These are phyloP conservation scores for Cyclina sinensis DNA, from an alignment of 1,140 invertebrate species.

Conservation along the genomic window DNA sequence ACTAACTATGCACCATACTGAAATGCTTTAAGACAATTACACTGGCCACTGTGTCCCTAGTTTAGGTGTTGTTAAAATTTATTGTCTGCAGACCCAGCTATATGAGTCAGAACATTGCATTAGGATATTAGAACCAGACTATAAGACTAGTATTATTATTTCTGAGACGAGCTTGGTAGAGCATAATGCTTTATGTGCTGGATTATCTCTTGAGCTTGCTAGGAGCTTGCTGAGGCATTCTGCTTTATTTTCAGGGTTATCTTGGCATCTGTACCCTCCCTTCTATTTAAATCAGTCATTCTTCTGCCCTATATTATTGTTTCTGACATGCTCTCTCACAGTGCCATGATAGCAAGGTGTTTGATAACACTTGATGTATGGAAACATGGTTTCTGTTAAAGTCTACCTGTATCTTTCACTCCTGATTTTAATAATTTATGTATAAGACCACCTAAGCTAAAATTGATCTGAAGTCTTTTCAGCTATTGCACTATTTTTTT, in stretches of 20 bases:
- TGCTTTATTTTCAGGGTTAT: neutral
- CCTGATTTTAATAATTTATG: neutral
- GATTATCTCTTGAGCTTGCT: neutral
- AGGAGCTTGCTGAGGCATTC: neutral
- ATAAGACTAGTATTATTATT: too few species aligned
- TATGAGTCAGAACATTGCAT: too few species aligned
- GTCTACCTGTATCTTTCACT: neutral
- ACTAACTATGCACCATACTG: too few species aligned
- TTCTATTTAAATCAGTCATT: neutral
- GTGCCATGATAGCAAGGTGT: neutral
- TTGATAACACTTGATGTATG: neutral
- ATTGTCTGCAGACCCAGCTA: too few species aligned
- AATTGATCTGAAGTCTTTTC: too few species aligned
- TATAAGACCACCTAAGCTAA: neutral
- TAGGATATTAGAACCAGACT: too few species aligned
- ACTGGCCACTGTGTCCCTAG: too few species aligned
- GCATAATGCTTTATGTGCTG: too few species aligned
- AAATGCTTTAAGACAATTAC: too few species aligned
- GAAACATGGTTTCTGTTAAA: slow-evolving; percentile 1
- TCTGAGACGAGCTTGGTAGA: too few species aligned
- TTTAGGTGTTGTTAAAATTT: too few species aligned
- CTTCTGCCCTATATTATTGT: neutral
- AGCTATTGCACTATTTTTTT: too few species aligned
- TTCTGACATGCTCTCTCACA: neutral
- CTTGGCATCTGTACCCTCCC: neutral